Evolutionary conservation across 2,797 vertebrate species (phyloP), one percentile per base, ranked within the genome.

Genomic region (Melanotaenia maccullochi): DNA sequence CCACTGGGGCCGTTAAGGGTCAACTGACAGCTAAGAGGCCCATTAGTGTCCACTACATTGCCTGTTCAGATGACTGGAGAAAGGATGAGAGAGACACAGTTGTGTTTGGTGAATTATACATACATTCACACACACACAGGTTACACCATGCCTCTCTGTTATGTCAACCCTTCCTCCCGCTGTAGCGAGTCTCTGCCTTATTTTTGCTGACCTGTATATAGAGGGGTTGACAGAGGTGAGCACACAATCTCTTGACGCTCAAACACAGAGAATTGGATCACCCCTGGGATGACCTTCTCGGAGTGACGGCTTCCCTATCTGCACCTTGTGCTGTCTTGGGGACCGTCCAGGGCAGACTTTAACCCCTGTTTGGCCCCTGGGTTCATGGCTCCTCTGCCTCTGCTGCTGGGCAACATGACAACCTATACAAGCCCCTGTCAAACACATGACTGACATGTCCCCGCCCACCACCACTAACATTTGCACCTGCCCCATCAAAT

Each of bases 341-440:
- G 89, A 73, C 71, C 56, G 33, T 91, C 89, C 67, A 75, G 91
- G 90, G 86, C 89, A 84, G 80, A 81, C 76, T n/a, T 59, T 90
- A 90, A 91, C 91, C 92, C 87, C 70, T 14, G 55, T 71, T 71
- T 79, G 87, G 85, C 85, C 86, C 73, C 76, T 51, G 2, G 81
- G 85, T 84, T 68, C 22, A 13, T 30, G 66, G 72, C 72, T 79
- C 71, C 71, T 79, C 82, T 75, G 74, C 81, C 36, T 82, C 16
- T 36, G 82, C 87, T 86, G 89, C 83, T 30, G 69, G 83, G 84
- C 88, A 87, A 93, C 92, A 91, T 87, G 90, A 93, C 93, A 94
- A 94, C 94, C 94, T 94, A 93, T 95, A 95, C 92, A 93, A 94
- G 93, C 87, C 93, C 90, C 93, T 95, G 93, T 95, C 95, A 97